Base-by-base conservation (phyloP, 1,140 invertebrate species). In the Trinorchestia longiramus region DNA sequence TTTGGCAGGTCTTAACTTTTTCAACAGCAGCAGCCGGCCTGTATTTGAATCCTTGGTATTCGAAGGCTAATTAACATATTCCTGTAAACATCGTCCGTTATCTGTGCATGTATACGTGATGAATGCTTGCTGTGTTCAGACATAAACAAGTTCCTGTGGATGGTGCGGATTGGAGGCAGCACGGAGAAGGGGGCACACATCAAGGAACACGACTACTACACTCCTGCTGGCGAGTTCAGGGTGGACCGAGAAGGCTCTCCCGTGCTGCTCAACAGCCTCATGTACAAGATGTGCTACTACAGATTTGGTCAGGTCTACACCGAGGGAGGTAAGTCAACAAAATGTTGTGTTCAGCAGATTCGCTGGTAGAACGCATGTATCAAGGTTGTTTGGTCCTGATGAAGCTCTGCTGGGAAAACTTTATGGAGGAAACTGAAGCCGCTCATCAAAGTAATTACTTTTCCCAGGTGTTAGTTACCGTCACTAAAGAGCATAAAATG, bases 111-210 rank as follows among this genome's bases (percentile, higher is more conserved):
- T 28, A 77, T 3, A 77, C 11, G 1, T 77, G 62, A 77, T 28
- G 36, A 36, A 77, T 19, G 28, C 62, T 15, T 77, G 62, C 28
- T 3, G 15, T 95, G 97, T 97, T 57, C 97, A 98, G 98, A 99
- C 97, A 99, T 99, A 95, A 99, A 99, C 97, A 99, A 99, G 97
- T 99, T 99, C 97, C 98, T 99, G 96, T 99, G 99, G 99, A 99
- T 99, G 99, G 99, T 99, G 17, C 98, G 99, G 96, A 99, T 99
- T 97, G 99, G 99, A 96, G 99, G 99, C 96, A 99, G 99, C 97
- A 99, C 99, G 43, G 99, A 99, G 96, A 98, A 98, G 97, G 99
- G 99, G 77, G 98, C 98, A 92, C 99, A 99, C 97, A 99, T 99
- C 97, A 99, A 99, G 97, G 99, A 99, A 97, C 98, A 98, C 97